phyloP scores from a whole-genome alignment of 1,140 invertebrate genomes.

The Rhynchophorus ferrugineus region DNA sequence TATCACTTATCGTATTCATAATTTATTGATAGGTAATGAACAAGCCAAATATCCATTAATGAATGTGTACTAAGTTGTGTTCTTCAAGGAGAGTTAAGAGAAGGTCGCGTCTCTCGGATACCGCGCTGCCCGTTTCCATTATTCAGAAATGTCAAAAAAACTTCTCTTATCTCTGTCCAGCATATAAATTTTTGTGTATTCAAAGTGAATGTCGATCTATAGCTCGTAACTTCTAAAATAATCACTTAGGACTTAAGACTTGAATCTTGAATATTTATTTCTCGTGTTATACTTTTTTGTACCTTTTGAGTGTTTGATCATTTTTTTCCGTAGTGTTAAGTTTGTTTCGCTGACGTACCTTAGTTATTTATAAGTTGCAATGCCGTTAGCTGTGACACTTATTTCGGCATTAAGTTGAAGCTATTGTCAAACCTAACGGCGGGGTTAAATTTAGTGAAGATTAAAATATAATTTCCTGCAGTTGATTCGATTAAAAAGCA shows the following conservation, averaged over 20 bases:
- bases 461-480: too few relatives aligned
- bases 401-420: background rate
- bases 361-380: too few relatives aligned
- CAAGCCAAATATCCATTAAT: conserved; percentile 22
- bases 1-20: conserved; percentile 21
- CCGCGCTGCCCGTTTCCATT: too few relatives aligned
- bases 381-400: background rate
- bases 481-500: too few relatives aligned
- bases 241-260: conserved; percentile 13
- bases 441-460: too few relatives aligned
- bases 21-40: conserved; percentile 17
- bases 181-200: conserved; percentile 5
- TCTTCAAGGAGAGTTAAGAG: background rate
- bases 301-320: conserved; percentile 5
- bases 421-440: too few relatives aligned
- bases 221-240: conserved; percentile 15
- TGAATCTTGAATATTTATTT: conserved; percentile 15
- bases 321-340: conserved; percentile 7
- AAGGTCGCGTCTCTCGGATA: too few relatives aligned
- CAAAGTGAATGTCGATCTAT: conserved; percentile 9
- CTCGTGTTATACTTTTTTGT: conserved; percentile 6
- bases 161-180: background rate
- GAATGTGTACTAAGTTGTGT: conserved; percentile 14
- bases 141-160: too few relatives aligned
- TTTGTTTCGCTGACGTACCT: conserved; percentile 3